Percentiles rank a stretch among this genome's conserved stretches.
Evolutionary conservation across 2,797 vertebrate genomes (phyloP).

Genomic region (Cyclura pinguis): DNA sequence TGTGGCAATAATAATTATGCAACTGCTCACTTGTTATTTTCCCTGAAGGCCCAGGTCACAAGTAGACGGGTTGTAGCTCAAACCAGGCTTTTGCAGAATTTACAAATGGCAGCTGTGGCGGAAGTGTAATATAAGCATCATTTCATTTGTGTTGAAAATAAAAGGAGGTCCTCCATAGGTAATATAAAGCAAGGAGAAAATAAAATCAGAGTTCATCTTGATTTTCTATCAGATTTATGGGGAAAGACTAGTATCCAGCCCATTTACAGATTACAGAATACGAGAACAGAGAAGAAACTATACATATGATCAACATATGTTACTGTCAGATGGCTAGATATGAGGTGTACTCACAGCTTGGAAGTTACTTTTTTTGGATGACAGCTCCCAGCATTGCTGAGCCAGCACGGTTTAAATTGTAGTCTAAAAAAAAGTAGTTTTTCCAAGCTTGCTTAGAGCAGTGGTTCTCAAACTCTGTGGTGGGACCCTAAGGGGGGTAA

Average conservation of each 20-base stretch:
- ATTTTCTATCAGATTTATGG: not conserved
- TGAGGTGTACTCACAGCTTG: not conserved
- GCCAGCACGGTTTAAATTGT: too few relatives aligned
- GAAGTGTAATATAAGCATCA: not conserved
- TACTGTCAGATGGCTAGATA: not conserved
- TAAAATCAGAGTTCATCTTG: not conserved
- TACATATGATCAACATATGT: not conserved
- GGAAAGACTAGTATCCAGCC: not conserved
- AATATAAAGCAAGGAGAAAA: not conserved
- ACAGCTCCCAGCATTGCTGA: too few relatives aligned
- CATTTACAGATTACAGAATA: not conserved
- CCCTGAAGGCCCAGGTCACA: not conserved
- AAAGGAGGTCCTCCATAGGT: not conserved
- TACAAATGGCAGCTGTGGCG: not conserved
- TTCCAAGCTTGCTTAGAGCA: too few relatives aligned
- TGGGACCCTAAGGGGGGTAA: too few relatives aligned
- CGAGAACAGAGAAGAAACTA: not conserved
- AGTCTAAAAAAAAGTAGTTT: too few relatives aligned
- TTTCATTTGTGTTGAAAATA: not conserved
- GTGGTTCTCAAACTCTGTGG: too few relatives aligned
- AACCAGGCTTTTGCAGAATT: not conserved
- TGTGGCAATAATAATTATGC: not conserved
- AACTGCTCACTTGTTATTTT: not conserved
- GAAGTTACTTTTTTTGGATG: too few relatives aligned
- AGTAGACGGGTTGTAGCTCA: too few relatives aligned